A percentile compares a stretch with the other conserved stretches of the same genome.
These are phyloP conservation scores for Chrysomela aeneicollis DNA, from an alignment of 2,888 invertebrate genomes.

Conservation along the genomic window DNA sequence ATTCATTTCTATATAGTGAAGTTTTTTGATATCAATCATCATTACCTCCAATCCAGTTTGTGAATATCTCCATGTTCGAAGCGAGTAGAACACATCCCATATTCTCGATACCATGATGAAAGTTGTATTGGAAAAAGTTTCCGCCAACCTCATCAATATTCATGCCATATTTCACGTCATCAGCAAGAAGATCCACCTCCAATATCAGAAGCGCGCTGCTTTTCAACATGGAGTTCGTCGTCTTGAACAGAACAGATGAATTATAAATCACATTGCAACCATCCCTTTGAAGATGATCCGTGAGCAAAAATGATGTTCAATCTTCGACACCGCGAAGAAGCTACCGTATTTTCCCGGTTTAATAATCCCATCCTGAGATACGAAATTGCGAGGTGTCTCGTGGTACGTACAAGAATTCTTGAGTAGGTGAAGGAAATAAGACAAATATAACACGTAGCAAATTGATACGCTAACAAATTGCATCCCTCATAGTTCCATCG, in stretches of 20 bases:
- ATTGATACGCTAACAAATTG: no score
- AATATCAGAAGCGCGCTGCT: conserved; percentile 30
- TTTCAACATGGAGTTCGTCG: conserved; percentile 30
- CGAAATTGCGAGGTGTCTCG: not conserved
- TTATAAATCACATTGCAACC: conserved; percentile 40
- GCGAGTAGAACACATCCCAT: not conserved
- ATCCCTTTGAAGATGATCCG: conserved; percentile 36
- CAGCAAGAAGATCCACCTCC: conserved; percentile 21
- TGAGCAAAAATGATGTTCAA: conserved; percentile 35
- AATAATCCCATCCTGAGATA: not conserved
- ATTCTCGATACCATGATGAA: not conserved
- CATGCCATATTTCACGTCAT: conserved; percentile 29
- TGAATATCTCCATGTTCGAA: not conserved
- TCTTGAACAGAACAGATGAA: conserved; percentile 41
- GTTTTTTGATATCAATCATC: not conserved
- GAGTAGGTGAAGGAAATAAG: not conserved
- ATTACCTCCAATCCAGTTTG: not conserved
- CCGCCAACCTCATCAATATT: conserved; percentile 30
- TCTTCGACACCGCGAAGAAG: conserved; percentile 22
- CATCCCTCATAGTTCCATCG: no score
- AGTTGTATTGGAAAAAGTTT: conserved; percentile 24
- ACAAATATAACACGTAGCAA: not conserved
- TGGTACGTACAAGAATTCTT: not conserved
- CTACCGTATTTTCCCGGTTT: not conserved
- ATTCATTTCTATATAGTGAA: not conserved